Evolutionary conservation across 2,113 vertebrate genomes (phyloP).

Genomic region (Engraulis encrasicolus): DNA sequence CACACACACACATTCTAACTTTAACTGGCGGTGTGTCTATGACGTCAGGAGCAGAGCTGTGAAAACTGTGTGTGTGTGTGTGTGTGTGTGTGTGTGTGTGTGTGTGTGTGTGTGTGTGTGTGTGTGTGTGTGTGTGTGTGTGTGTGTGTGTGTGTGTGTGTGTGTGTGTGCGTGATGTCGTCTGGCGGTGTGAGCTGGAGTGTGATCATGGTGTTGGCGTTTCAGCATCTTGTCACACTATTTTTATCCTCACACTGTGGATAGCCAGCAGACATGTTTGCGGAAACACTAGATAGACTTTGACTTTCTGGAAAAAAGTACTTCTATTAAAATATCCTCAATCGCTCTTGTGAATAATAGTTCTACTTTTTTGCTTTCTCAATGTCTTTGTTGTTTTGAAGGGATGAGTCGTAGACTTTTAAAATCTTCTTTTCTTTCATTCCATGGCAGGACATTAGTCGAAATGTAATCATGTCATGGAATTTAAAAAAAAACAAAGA

Average conservation of each 20-base stretch:
- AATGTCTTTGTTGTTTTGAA: not conserved
- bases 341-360: not conserved
- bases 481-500: no score
- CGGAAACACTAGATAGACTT: not conserved
- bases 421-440: no score
- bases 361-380: not conserved
- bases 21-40: not conserved
- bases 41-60: not conserved
- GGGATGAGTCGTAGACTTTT: no score
- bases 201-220: not conserved
- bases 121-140: conserved; percentile 1
- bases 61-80: not conserved
- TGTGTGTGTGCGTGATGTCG: conserved; percentile 16
- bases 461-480: no score
- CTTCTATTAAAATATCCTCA: not conserved
- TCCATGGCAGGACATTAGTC: no score
- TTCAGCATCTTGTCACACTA: not conserved
- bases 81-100: conserved; percentile 27
- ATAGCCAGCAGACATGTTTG: not conserved
- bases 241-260: not conserved
- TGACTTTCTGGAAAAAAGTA: not conserved
- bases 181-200: not conserved
- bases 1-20: not conserved
- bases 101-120: conserved; percentile 25
- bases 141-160: conserved; percentile 27